Evolutionary conservation across 2,888 invertebrate species (phyloP).

Genomic region (Stenchaetothrips biformis): DNA sequence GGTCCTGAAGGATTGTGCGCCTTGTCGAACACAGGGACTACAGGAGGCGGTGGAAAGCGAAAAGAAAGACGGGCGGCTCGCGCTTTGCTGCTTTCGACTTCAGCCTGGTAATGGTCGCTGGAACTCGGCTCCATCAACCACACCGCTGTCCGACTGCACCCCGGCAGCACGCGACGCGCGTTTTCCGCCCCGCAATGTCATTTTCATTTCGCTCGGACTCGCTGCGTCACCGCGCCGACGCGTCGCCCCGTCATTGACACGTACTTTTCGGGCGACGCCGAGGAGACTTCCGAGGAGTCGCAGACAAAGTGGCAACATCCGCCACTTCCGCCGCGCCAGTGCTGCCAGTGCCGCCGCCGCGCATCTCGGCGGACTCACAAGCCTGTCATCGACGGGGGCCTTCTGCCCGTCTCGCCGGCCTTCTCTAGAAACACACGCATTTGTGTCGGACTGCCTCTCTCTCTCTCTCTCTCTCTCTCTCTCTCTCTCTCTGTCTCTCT

Average conservation of each 20-base stretch:
- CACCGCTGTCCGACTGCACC: too few species aligned
- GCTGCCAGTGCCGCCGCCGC: background rate
- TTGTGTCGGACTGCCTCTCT: too few species aligned
- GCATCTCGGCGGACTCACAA: slow-evolving; percentile 17
- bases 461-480: background rate
- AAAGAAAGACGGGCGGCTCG: background rate
- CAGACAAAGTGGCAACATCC: slow-evolving; percentile 20
- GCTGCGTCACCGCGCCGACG: background rate
- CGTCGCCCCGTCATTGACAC: background rate
- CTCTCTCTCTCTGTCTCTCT: background rate
- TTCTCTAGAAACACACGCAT: too few species aligned
- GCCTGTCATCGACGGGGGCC: background rate
- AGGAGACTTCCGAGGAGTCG: background rate
- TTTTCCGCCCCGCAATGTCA: too few species aligned
- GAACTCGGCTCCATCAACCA: too few species aligned
- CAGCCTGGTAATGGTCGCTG: too few species aligned
- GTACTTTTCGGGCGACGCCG: background rate
- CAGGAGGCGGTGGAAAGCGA: background rate
- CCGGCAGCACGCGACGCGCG: too few species aligned
- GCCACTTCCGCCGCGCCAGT: slow-evolving; percentile 8
- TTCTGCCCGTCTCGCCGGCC: background rate
- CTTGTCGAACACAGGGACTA: background rate
- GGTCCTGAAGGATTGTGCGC: slow-evolving; percentile 10
- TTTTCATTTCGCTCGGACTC: background rate
- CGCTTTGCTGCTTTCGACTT: too few species aligned